phyloP scores from a whole-genome alignment of 2,888 invertebrate species.

The Rapana venosa region DNA sequence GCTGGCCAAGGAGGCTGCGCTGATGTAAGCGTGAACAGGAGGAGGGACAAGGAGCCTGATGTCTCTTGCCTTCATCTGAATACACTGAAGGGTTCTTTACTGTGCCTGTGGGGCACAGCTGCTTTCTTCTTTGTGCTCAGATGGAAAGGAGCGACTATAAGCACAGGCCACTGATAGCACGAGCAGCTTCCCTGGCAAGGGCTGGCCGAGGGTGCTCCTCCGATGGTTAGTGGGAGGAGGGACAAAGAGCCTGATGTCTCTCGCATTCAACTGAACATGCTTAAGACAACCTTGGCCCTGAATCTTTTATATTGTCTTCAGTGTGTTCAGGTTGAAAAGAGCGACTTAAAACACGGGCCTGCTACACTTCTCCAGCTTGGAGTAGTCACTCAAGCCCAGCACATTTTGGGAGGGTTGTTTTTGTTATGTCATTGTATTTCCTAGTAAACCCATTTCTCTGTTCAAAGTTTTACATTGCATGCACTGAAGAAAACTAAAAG shows the following conservation, averaged over 20 bases:
- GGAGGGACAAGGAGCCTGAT: slow-evolving; percentile 5
- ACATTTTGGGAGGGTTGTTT: neutral
- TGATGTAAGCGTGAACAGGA: neutral
- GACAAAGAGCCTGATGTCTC: neutral
- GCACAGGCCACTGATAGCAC: too few species aligned
- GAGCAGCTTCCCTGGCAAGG: too few species aligned
- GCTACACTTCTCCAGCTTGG: neutral
- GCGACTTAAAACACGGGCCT: neutral
- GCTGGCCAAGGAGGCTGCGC: neutral
- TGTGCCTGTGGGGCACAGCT: too few species aligned
- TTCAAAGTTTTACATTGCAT: neutral
- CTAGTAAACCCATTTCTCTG: neutral
- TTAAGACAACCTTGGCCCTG: neutral
- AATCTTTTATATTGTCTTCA: neutral
- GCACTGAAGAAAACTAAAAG: neutral
- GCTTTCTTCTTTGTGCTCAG: too few species aligned
- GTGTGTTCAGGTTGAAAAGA: slow-evolving; percentile 17
- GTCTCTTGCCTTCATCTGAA: slow-evolving; percentile 6
- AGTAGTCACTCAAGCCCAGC: neutral
- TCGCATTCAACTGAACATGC: neutral
- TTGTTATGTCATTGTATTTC: neutral
- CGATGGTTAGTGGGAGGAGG: neutral
- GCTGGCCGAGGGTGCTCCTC: too few species aligned
- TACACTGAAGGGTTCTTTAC: neutral
- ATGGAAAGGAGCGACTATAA: too few species aligned